These are phyloP conservation scores for Tachina grossa DNA, from an alignment of 2,888 invertebrate genomes.

Conservation along the genomic window DNA sequence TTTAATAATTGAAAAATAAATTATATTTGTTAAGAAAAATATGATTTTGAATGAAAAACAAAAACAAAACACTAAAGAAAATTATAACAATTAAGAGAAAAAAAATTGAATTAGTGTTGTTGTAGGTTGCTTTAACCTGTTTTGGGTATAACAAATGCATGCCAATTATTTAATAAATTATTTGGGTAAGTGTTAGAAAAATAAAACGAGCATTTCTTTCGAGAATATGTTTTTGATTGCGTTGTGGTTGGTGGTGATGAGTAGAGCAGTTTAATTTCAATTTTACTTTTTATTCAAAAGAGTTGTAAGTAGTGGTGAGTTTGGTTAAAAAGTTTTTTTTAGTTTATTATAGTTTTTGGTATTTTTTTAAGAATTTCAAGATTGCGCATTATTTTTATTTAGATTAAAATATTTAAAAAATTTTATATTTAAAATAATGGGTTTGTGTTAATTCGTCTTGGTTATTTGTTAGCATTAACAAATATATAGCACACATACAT, in stretches of 20 bases:
- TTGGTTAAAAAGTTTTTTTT: slow-evolving; percentile 63
- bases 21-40: slow-evolving; percentile 39
- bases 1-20: slow-evolving; percentile 27
- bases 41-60: slow-evolving; percentile 20
- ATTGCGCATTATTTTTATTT: slow-evolving; percentile 16
- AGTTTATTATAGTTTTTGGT: background rate
- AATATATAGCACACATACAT: background rate
- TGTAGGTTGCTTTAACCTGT: slow-evolving; percentile 35
- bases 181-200: slow-evolving; percentile 49
- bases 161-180: slow-evolving; percentile 55
- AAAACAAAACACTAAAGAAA: slow-evolving; percentile 48
- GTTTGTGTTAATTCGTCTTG: slow-evolving; percentile 35
- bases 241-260: slow-evolving; percentile 58
- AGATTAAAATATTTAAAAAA: background rate
- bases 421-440: background rate
- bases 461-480: slow-evolving; percentile 31
- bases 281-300: slow-evolving; percentile 10
- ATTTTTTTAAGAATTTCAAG: background rate
- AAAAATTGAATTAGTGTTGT: slow-evolving; percentile 55
- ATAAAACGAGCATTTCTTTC: slow-evolving; percentile 62
- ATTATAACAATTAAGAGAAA: slow-evolving; percentile 26
- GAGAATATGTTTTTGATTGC: slow-evolving; percentile 35
- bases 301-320: slow-evolving; percentile 70
- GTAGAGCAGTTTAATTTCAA: slow-evolving; percentile 39
- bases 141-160: slow-evolving; percentile 48